Conservation (phyloP, 1,140 invertebrate genomes). For the Dendrolimus punctatus region DNA sequence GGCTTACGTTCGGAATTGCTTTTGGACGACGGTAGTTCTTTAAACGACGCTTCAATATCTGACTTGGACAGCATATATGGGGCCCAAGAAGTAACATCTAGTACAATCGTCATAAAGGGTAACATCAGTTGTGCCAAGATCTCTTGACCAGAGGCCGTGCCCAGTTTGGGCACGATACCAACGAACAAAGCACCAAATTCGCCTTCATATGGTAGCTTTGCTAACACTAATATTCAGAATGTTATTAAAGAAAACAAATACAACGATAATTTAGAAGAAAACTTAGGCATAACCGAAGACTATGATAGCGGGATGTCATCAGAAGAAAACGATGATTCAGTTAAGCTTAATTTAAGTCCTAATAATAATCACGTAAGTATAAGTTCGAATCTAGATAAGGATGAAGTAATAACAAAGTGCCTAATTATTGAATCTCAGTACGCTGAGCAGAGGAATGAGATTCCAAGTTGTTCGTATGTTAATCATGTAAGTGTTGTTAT, state of each 20-base stretch:
- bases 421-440: constrained; percentile 50
- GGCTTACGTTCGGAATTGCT: constrained; percentile 49
- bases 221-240: constrained; percentile 37
- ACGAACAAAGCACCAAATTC: constrained; percentile 22
- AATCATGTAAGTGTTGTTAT: constrained; percentile 39
- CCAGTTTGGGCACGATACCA: constrained; percentile 39
- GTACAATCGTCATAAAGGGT: constrained; percentile 47
- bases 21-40: constrained; percentile 51
- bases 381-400: constrained; percentile 32
- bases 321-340: constrained; percentile 54
- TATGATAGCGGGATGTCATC: constrained; percentile 66
- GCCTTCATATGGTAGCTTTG: constrained; percentile 50
- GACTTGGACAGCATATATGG: constrained; percentile 45
- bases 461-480: constrained; percentile 64
- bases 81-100: constrained; percentile 38
- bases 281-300: constrained; percentile 24
- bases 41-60: constrained; percentile 42
- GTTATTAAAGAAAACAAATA: constrained; percentile 27
- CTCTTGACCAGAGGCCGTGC: constrained; percentile 64
- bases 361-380: constrained; percentile 28
- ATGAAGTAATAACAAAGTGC: constrained; percentile 52
- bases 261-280: constrained; percentile 19
- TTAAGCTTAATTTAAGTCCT: constrained; percentile 32
- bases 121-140: constrained; percentile 28
- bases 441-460: constrained; percentile 59